Percentiles rank a stretch among this genome's conserved stretches.
These are phyloP conservation scores for Enteromius argenteus DNA, from an alignment of 2,797 vertebrate genomes.

Conservation along the genomic window DNA sequence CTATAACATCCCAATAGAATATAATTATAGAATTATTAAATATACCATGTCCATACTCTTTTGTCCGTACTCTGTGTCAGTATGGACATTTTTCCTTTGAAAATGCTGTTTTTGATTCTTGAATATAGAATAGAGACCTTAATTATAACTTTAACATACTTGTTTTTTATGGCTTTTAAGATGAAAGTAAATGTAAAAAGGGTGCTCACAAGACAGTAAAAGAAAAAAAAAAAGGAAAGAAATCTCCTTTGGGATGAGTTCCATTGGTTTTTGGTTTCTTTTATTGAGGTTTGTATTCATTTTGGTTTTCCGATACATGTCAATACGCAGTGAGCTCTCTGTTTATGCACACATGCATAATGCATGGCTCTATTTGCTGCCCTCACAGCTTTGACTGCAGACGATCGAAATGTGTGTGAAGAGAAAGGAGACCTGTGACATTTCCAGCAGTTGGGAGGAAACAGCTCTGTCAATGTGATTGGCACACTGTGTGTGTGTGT, in stretches of 20 bases:
- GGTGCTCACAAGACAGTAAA: background rate
- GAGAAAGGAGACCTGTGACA: conserved; percentile 53
- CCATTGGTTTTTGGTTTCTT: background rate
- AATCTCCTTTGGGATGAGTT: background rate
- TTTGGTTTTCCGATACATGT: conserved; percentile 32
- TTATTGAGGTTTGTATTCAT: conserved; percentile 42
- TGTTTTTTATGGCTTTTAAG: background rate
- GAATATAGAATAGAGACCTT: background rate
- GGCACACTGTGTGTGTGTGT: conserved; percentile 45
- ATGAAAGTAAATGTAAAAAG: background rate
- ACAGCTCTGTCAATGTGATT: conserved; percentile 57
- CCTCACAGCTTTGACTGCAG: conserved; percentile 47
- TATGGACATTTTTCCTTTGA: background rate
- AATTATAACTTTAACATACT: background rate
- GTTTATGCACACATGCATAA: conserved; percentile 54
- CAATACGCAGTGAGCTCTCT: conserved; percentile 36
- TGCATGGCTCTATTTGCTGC: conserved; percentile 44
- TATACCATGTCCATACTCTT: background rate
- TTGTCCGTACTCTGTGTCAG: background rate
- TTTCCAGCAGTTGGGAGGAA: conserved; percentile 55
- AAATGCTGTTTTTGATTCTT: background rate
- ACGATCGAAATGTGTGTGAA: conserved; percentile 50
- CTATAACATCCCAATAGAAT: background rate
- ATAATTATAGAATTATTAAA: background rate
- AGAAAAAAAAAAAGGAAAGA: background rate